Evolutionary conservation across 2,113 vertebrate species (phyloP).

Genomic region (Ciconia maguari): DNA sequence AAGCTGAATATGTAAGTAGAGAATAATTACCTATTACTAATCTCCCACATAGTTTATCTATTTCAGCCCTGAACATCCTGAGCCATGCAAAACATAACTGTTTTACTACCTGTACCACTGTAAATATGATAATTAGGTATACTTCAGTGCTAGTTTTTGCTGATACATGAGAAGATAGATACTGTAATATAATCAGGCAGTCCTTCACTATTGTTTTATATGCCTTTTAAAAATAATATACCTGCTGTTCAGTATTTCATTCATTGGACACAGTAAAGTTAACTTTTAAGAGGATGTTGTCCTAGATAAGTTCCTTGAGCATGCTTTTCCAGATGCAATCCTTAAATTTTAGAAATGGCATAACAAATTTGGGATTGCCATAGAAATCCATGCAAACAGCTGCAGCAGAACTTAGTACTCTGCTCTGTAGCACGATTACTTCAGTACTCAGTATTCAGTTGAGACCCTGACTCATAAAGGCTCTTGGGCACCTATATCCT

Average conservation of each 20-base stretch:
- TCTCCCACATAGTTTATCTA: constrained; percentile 85
- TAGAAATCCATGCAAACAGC: not conserved
- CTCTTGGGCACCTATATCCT: not conserved
- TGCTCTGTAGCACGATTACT: not conserved
- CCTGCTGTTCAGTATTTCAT: constrained; percentile 69
- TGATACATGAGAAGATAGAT: constrained; percentile 80
- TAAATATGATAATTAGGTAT: constrained; percentile 82
- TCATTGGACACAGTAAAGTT: constrained; percentile 50
- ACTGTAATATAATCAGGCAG: constrained; percentile 75
- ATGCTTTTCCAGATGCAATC: not conserved
- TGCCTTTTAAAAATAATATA: constrained; percentile 72
- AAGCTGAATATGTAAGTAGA: constrained; percentile 85
- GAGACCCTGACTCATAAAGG: not conserved
- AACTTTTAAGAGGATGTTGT: constrained; percentile 46
- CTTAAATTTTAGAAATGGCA: constrained; percentile 11
- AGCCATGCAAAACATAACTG: constrained; percentile 76
- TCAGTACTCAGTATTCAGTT: not conserved
- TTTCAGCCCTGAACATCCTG: constrained; percentile 79
- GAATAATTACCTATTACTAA: constrained; percentile 87
- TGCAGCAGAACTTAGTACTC: not conserved
- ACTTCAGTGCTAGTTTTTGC: constrained; percentile 78
- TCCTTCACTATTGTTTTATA: constrained; percentile 74
- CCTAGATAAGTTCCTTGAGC: not conserved
- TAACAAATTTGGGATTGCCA: not conserved
- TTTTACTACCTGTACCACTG: constrained; percentile 80